These are phyloP conservation scores for Listronotus bonariensis DNA, from an alignment of 1,140 invertebrate genomes.

Conservation along the genomic window DNA sequence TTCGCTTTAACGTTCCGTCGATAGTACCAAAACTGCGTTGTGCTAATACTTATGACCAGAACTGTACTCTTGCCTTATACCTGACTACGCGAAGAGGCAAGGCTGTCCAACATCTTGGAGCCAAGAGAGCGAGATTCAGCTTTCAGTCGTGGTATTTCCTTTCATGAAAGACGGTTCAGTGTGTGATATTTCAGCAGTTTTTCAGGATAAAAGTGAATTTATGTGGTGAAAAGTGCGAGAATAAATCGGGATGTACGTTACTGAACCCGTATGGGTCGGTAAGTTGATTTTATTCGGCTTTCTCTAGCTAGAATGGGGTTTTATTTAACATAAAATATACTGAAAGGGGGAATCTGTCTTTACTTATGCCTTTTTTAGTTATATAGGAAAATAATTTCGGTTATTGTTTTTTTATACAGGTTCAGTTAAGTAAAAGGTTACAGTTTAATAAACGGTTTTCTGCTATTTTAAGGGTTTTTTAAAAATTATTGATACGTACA, in stretches of 20 bases:
- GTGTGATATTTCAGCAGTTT: neutral
- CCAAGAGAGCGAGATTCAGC: constrained; percentile 17
- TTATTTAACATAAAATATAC: too few species aligned
- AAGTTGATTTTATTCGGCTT: constrained; percentile 1
- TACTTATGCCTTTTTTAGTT: too few species aligned
- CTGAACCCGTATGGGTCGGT: constrained; percentile 16
- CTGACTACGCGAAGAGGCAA: constrained; percentile 31
- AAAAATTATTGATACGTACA: too few species aligned
- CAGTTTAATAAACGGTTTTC: too few species aligned
- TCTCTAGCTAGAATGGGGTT: neutral
- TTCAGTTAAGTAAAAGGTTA: too few species aligned
- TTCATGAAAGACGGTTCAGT: neutral
- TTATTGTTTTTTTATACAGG: too few species aligned
- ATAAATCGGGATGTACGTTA: constrained; percentile 11
- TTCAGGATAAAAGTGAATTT: constrained; percentile 3
- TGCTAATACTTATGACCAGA: constrained; percentile 23
- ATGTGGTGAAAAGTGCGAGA: neutral
- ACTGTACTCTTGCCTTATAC: constrained; percentile 28
- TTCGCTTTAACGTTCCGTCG: too few species aligned
- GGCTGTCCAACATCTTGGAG: constrained; percentile 24
- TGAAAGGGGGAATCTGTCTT: too few species aligned
- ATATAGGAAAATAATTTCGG: too few species aligned
- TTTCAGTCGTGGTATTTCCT: constrained; percentile 22
- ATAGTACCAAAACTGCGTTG: neutral
- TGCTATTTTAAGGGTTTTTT: too few species aligned